A percentile compares a stretch with the other conserved stretches of the same genome.
These are phyloP conservation scores for Bovichtus diacanthus DNA, from an alignment of 2,797 vertebrate genomes.

Conservation along the genomic window DNA sequence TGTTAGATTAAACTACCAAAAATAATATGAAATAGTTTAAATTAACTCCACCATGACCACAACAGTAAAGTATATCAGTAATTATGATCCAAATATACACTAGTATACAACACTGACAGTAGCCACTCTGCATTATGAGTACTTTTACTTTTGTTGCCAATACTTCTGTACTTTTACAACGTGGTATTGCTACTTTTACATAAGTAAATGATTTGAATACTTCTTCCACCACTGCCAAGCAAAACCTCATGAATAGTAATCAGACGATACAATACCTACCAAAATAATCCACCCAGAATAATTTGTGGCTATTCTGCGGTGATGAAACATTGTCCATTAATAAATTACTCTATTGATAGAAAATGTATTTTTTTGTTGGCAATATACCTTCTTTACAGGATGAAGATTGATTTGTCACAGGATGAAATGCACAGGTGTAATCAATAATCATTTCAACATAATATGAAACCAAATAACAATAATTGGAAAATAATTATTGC, in stretches of 20 bases:
- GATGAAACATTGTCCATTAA: neutral
- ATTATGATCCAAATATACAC: too few species aligned
- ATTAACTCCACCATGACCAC: neutral
- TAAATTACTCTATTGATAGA: neutral
- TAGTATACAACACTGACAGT: too few species aligned
- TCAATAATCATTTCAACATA: neutral
- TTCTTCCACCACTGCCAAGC: neutral
- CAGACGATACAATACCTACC: neutral
- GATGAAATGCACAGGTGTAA: neutral
- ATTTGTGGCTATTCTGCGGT: too few species aligned
- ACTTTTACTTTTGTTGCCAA: too few species aligned
- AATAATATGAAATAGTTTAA: neutral
- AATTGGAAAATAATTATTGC: conserved; percentile 31
- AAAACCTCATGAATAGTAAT: neutral
- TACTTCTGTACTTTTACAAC: too few species aligned
- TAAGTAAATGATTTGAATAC: neutral
- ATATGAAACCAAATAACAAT: conserved; percentile 2
- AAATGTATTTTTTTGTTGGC: neutral
- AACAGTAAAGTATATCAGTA: too few species aligned
- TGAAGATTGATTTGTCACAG: neutral
- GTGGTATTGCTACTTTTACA: neutral
- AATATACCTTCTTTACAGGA: neutral
- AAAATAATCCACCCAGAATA: neutral
- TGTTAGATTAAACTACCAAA: too few species aligned
- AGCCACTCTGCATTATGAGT: too few species aligned